A percentile compares a stretch with the other conserved stretches of the same genome.
These are phyloP conservation scores for Ischnus inquisitorius DNA, from an alignment of 2,888 invertebrate genomes.

Conservation along the genomic window DNA sequence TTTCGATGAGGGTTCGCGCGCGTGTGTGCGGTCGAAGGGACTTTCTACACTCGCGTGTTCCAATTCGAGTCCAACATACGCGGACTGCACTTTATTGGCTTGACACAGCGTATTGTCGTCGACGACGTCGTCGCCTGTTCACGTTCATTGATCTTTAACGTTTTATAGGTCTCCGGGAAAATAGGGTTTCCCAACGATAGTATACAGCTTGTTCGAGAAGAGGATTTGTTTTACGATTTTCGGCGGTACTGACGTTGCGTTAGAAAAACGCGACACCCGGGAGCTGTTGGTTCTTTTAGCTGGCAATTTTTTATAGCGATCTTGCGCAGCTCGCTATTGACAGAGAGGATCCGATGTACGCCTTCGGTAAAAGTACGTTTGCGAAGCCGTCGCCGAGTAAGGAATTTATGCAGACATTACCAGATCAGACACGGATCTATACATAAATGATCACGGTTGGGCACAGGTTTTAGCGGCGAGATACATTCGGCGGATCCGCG, in stretches of 20 bases:
- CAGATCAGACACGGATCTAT: background rate
- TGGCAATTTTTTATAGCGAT: background rate
- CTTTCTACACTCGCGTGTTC: constrained; percentile 48
- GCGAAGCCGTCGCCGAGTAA: constrained; percentile 17
- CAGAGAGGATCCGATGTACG: constrained; percentile 8
- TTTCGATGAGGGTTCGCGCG: too few species aligned
- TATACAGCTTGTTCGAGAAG: background rate
- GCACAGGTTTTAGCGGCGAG: constrained; percentile 17
- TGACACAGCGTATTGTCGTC: constrained; percentile 22
- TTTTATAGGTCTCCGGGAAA: constrained; percentile 2
- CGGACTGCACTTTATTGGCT: constrained; percentile 20
- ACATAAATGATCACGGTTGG: background rate
- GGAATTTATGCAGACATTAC: too few species aligned
- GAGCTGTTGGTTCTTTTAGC: background rate
- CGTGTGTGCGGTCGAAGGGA: constrained; percentile 36
- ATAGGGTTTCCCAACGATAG: constrained; percentile 16
- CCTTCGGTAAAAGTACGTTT: constrained; percentile 8
- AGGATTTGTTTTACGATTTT: background rate
- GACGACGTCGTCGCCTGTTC: constrained; percentile 20
- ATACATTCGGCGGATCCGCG: constrained; percentile 1
- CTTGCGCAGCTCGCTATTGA: background rate
- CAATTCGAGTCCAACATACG: constrained; percentile 44
- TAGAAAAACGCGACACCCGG: background rate
- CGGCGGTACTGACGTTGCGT: background rate
- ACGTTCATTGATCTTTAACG: constrained; percentile 32